Percentiles rank a stretch among this genome's conserved stretches.
These are phyloP conservation scores for Harpagus bidentatus DNA, from an alignment of 2,113 vertebrate species.

Conservation along the genomic window DNA sequence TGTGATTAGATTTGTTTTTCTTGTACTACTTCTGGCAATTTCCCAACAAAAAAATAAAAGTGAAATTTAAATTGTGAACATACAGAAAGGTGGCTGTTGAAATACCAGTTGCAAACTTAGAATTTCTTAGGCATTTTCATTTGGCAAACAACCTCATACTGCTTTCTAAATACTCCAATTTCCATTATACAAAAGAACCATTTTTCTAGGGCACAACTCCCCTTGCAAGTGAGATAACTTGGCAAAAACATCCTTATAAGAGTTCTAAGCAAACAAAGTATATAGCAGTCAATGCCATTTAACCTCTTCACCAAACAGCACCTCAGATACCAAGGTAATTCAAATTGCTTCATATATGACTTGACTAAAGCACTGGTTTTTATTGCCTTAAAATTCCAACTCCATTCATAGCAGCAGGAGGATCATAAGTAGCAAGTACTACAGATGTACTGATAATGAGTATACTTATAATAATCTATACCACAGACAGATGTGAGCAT, in stretches of 20 bases:
- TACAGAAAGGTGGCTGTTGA: background rate
- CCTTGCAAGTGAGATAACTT: background rate
- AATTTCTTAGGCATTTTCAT: background rate
- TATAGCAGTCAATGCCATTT: background rate
- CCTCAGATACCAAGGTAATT: background rate
- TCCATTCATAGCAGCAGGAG: background rate
- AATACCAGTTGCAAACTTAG: background rate
- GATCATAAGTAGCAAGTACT: background rate
- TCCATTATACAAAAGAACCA: background rate
- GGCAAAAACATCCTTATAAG: background rate
- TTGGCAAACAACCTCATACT: background rate
- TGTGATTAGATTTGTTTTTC: background rate
- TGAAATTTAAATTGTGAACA: background rate
- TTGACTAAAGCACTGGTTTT: background rate
- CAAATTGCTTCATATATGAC: background rate
- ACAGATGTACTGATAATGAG: background rate
- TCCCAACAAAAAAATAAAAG: background rate
- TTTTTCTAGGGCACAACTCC: background rate
- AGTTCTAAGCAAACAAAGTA: background rate
- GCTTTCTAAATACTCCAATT: background rate
- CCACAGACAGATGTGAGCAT: background rate
- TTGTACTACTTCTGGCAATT: background rate
- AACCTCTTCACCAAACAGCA: background rate
- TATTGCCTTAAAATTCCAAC: background rate
- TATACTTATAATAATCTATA: background rate